A percentile compares a stretch with the other conserved stretches of the same genome.
Evolutionary conservation across 2,797 vertebrate species (phyloP).

Genomic region (Peromyscus melanophrys): DNA sequence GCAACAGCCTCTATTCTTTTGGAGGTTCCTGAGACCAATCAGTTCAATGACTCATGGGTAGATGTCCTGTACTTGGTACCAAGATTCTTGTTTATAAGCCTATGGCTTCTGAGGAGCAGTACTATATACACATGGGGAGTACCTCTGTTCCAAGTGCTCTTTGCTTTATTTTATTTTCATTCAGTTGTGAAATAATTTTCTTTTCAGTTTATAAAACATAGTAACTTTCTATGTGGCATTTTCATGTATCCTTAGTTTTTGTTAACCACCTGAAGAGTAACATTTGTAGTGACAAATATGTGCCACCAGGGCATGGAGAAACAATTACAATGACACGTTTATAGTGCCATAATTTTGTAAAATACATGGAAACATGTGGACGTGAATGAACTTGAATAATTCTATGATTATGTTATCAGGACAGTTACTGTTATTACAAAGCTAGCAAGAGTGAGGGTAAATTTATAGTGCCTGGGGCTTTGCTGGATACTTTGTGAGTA

Average conservation of each 20-base stretch:
- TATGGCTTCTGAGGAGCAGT: not conserved
- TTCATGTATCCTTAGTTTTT: not conserved
- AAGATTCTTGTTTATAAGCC: not conserved
- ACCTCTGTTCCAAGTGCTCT: not conserved
- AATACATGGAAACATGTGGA: slow-evolving; percentile 83
- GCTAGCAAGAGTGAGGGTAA: slow-evolving; percentile 67
- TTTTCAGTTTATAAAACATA: not conserved
- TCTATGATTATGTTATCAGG: slow-evolving; percentile 78
- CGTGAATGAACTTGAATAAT: slow-evolving; percentile 84
- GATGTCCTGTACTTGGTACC: not conserved
- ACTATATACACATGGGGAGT: not conserved
- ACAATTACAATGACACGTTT: slow-evolving; percentile 84
- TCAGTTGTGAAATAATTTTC: no score
- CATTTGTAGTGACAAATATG: slow-evolving; percentile 79
- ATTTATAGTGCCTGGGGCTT: slow-evolving; percentile 35
- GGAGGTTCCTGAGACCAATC: not conserved
- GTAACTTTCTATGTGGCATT: not conserved
- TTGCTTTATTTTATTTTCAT: not conserved
- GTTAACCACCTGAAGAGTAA: not conserved
- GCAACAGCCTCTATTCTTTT: not conserved
- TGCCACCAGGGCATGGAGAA: slow-evolving; percentile 78
- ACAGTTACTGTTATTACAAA: slow-evolving; percentile 84
- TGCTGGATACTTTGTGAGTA: slow-evolving; percentile 68
- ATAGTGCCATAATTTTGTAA: slow-evolving; percentile 80
- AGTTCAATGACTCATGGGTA: not conserved